These are phyloP conservation scores for Thysanoteuthis rhombus DNA, from an alignment of 2,888 invertebrate species.

Conservation along the genomic window DNA sequence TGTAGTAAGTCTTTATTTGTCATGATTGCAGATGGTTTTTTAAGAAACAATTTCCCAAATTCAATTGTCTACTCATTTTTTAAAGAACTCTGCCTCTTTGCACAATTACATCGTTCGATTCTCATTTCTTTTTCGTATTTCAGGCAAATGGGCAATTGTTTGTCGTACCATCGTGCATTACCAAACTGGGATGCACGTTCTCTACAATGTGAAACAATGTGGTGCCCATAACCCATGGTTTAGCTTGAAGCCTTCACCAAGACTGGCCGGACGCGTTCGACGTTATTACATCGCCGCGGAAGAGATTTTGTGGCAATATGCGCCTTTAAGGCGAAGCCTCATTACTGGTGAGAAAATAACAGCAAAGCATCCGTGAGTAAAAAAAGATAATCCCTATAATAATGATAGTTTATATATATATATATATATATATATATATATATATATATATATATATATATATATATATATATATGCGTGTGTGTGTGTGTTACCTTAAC, in stretches of 20 bases:
- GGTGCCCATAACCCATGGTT: not conserved
- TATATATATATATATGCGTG: too few species aligned
- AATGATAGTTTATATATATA: too few species aligned
- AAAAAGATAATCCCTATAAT: not conserved
- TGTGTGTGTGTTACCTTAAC: too few species aligned
- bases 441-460: too few species aligned
- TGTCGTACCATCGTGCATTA: slow-evolving; percentile 48
- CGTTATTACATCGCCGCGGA: slow-evolving; percentile 50
- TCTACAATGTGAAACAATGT: slow-evolving; percentile 47
- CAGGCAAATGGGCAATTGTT: slow-evolving; percentile 50
- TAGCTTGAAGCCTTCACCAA: not conserved
- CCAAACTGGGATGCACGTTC: slow-evolving; percentile 47
- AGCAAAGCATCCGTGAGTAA: slow-evolving; percentile 38
- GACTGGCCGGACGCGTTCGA: slow-evolving; percentile 38
- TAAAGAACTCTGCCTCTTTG: not conserved
- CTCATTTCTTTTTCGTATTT: not conserved
- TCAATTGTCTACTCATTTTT: too few species aligned
- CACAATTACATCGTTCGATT: not conserved
- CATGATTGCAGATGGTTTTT: too few species aligned
- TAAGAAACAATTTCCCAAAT: too few species aligned
- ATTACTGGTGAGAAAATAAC: slow-evolving; percentile 39
- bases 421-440: too few species aligned
- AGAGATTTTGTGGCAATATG: slow-evolving; percentile 50
- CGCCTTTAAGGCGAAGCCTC: slow-evolving; percentile 44
- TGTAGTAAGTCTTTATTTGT: too few species aligned